Base-by-base conservation (phyloP, 2,113 vertebrate species). In the Seriola aureovittata region DNA sequence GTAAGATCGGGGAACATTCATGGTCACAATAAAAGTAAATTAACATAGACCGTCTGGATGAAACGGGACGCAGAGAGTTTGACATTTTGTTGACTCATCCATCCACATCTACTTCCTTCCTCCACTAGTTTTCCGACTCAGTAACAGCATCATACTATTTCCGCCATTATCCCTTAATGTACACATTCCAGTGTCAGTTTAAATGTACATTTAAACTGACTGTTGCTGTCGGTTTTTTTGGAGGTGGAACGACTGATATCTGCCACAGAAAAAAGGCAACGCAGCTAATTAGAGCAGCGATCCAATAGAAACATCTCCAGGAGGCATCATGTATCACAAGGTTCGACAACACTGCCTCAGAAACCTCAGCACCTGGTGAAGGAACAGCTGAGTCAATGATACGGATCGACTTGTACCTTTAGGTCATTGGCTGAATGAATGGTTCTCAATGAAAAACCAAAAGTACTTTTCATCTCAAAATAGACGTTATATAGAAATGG, bases 401-500 rank as follows among this genome's bases (percentile, higher is more conserved):
- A 23, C 3, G 54, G 9, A 55, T 55, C n/a, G 12, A 12, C n/a
- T 23, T 23, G 11, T 16, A 29, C 42, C 57, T 58, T 50, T 1
- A 36, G 19, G 46, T 46, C 36, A 17, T 0, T 10, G 14, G 12
- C 38, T 17, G 40, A 29, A 19, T 40, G 21, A 14, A 19, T 12
- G 17, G 5, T 36, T 82, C 65, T 11, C 10, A 21, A 23, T 42
- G 3, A 32, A 71, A 78, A 65, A 59, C 25, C 17, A 21, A 9
- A 52, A 40, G 44, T 55, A 4, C 13, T 52, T 59, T 59, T 59
- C 58, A 2, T 48, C 46, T 62, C 8, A 38, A 64, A 80, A 12
- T 7, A 59, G 44, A 62, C 66, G 21, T 65, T 14, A 54, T 14
- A 54, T 78, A 67, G 29, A 71, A 38, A 29, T 23, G 54, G 68